Evolutionary conservation across 2,113 vertebrate genomes (phyloP), one percentile per base, ranked within the genome.

Genomic region (Trogon surrucura): DNA sequence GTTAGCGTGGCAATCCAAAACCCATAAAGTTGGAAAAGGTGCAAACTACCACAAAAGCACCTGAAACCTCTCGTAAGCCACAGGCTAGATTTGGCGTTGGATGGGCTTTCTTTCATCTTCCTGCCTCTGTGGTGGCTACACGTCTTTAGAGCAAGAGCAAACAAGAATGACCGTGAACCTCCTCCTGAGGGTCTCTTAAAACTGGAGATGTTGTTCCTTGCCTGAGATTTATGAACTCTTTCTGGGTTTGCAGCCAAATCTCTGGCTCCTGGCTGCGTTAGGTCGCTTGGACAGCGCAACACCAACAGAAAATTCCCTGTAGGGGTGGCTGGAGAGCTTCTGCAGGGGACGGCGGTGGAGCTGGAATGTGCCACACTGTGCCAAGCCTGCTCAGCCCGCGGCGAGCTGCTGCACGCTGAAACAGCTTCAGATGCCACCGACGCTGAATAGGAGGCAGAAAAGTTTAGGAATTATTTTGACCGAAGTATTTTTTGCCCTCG

Each of bases 1-100:
- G 18, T 53, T 73, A 16, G 25, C 15, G 29, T 30, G 60, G 34
- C 64, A 44, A 62, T 64, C 27, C 32, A 45, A 17, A 14, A 18
- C 3, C 3, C 3, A 1, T 51, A 32, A 53, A 50, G 17, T 45
- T 25, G 27, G 15, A 54, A 50, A 32, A 45, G n/a, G 19, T 62
- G 14, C 30, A 19, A 47, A 36, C 29, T 81, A 36, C n/a, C 53
- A 20, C 44, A 29, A 3, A 87, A 62, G 7, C 15, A 5, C 11
- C 56, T 79, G 9, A 61, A 61, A 38, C 56, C 17, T 16, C 20
- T 16, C 14, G 21, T 47, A 13, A 0, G 0, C 15, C 45, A 7
- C 17, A 18, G 70, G 6, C 30, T 54, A 17, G 44, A 13, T 41
- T 64, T 17, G 50, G 15, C 0, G 0, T 21, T 10, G 30, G 9